These are phyloP conservation scores for Sylvilagus floridanus DNA, from an alignment of 2,797 vertebrate genomes.

Conservation along the genomic window DNA sequence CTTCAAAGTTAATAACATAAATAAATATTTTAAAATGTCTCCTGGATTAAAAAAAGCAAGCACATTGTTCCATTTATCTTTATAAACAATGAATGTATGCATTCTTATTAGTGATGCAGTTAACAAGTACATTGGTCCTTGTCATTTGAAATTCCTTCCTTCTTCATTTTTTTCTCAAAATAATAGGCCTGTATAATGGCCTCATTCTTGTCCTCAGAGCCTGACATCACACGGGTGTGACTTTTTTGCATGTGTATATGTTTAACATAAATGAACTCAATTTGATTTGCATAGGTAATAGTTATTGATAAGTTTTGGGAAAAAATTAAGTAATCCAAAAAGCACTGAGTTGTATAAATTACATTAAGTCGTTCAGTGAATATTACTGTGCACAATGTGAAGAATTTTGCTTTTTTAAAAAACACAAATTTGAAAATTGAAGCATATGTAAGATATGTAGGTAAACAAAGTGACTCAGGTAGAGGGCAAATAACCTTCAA, in stretches of 20 bases:
- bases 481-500: background rate
- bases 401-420: background rate
- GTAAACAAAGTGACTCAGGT: background rate
- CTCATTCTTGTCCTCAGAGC: background rate
- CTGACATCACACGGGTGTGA: background rate
- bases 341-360: background rate
- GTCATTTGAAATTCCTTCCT: background rate
- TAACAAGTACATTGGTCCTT: background rate
- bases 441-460: background rate
- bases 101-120: background rate
- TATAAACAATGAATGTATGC: background rate
- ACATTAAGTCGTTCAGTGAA: background rate
- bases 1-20: background rate
- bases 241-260: background rate
- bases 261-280: background rate
- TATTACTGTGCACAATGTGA: background rate
- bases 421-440: background rate
- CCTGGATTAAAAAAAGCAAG: background rate
- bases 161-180: background rate
- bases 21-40: background rate
- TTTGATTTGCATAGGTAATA: background rate
- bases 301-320: background rate
- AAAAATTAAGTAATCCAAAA: background rate
- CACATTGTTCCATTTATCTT: background rate
- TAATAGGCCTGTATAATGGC: background rate